These are phyloP conservation scores for Phymastichus coffea DNA, from an alignment of 1,140 invertebrate genomes.

Conservation along the genomic window DNA sequence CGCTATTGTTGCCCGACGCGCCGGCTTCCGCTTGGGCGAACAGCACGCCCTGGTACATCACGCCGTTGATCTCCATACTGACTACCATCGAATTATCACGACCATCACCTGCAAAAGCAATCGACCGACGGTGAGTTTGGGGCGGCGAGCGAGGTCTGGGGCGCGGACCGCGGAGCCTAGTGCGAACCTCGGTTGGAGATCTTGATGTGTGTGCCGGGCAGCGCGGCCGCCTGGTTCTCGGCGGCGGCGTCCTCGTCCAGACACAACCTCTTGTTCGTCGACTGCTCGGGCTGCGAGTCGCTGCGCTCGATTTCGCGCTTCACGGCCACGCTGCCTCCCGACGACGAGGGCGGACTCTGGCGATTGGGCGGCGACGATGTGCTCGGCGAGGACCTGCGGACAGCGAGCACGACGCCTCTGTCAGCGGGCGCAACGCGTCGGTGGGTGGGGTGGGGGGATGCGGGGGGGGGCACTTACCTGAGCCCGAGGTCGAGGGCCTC, in stretches of 20 bases:
- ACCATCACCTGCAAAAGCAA: conserved; percentile 62
- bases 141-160: background rate
- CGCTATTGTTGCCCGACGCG: conserved; percentile 32
- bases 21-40: conserved; percentile 67
- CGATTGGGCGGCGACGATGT: conserved; percentile 42
- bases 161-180: background rate
- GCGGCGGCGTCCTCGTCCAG: conserved; percentile 47
- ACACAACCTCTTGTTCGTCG: conserved; percentile 63
- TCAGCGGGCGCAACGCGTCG: conserved; percentile 35
- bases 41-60: conserved; percentile 84
- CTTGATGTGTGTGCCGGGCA: conserved; percentile 77
- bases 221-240: conserved; percentile 42
- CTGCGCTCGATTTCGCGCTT: conserved; percentile 66
- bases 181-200: conserved; percentile 84
- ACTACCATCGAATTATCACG: conserved; percentile 86
- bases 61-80: conserved; percentile 94
- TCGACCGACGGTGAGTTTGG: background rate
- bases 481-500: conserved; percentile 65
- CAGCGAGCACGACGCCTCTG: background rate
- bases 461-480: conserved; percentile 45
- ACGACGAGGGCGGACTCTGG: conserved; percentile 41
- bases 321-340: conserved; percentile 46
- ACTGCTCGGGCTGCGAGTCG: conserved; percentile 53
- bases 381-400: conserved; percentile 43
- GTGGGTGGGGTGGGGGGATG: conserved; percentile 39